phyloP scores from a whole-genome alignment of 2,113 vertebrate species.

The Rissa tridactyla region DNA sequence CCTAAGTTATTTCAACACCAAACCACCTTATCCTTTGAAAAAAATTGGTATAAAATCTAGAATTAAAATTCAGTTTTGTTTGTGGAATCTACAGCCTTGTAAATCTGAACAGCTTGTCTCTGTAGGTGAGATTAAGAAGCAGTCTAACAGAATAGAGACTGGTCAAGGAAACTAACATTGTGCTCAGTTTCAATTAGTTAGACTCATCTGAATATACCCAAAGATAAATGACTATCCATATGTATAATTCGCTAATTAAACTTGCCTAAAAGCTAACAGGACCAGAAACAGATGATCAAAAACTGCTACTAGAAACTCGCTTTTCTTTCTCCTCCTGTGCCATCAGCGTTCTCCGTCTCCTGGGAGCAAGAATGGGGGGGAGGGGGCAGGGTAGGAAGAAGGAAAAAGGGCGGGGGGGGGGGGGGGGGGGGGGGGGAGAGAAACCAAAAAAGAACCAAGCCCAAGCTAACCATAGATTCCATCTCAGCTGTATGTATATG shows the following conservation, averaged over 20 bases:
- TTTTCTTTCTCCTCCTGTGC: background rate
- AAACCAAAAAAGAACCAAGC: background rate
- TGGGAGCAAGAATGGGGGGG: background rate
- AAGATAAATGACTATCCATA: background rate
- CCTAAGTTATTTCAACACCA: background rate
- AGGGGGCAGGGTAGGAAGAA: too few species aligned
- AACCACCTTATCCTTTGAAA: background rate
- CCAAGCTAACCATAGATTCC: background rate
- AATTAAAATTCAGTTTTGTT: background rate
- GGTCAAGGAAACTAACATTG: background rate
- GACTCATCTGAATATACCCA: background rate
- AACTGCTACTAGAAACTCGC: background rate
- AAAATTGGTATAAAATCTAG: background rate
- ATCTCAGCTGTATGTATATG: background rate
- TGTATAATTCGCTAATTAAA: background rate
- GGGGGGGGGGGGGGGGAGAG: too few species aligned
- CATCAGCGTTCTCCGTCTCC: background rate
- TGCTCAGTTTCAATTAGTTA: background rate
- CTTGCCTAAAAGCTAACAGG: background rate
- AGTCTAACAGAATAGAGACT: background rate
- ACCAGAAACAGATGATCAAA: background rate
- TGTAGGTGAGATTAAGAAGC: background rate
- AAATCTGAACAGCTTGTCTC: background rate
- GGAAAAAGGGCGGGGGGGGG: too few species aligned
- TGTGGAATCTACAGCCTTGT: background rate